These are phyloP conservation scores for Tor tambroides DNA, from an alignment of 2,113 vertebrate genomes.

Conservation along the genomic window DNA sequence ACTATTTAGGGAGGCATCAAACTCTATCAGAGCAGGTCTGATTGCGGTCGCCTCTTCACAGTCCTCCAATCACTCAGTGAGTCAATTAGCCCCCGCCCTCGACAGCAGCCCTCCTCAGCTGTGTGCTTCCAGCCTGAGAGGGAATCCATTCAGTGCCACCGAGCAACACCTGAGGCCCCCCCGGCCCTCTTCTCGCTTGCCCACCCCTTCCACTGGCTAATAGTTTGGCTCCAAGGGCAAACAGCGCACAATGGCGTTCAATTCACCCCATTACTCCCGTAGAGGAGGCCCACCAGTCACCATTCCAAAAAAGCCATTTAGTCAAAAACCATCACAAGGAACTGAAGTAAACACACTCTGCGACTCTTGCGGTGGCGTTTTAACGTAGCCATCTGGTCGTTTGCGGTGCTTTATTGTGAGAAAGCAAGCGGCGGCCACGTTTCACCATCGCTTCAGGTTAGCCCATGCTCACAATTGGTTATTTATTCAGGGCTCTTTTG, in stretches of 20 bases:
- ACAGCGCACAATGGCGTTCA: constrained; percentile 75
- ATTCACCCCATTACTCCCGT: constrained; percentile 71
- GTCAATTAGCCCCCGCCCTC: constrained; percentile 81
- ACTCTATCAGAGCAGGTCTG: constrained; percentile 78
- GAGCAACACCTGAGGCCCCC: constrained; percentile 85
- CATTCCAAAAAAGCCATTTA: constrained; percentile 85
- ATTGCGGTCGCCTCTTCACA: constrained; percentile 81
- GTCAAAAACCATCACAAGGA: constrained; percentile 63
- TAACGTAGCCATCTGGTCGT: constrained; percentile 39
- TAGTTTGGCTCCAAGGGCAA: constrained; percentile 82
- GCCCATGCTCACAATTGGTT: constrained; percentile 92
- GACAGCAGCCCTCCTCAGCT: constrained; percentile 72
- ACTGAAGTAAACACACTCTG: neutral
- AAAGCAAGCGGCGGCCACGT: constrained; percentile 63
- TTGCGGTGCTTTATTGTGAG: constrained; percentile 34
- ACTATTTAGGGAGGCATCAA: constrained; percentile 84
- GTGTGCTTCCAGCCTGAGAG: constrained; percentile 67
- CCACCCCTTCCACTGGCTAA: constrained; percentile 68
- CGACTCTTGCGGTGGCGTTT: neutral
- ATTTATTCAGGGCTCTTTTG: constrained; percentile 99
- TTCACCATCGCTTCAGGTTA: constrained; percentile 88
- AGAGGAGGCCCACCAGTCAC: constrained; percentile 78
- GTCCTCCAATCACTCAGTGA: constrained; percentile 82
- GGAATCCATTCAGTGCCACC: constrained; percentile 79
- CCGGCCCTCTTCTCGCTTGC: constrained; percentile 29